phyloP scores from a whole-genome alignment of 2,797 vertebrate genomes.

The Ctenopoma kingsleyae region DNA sequence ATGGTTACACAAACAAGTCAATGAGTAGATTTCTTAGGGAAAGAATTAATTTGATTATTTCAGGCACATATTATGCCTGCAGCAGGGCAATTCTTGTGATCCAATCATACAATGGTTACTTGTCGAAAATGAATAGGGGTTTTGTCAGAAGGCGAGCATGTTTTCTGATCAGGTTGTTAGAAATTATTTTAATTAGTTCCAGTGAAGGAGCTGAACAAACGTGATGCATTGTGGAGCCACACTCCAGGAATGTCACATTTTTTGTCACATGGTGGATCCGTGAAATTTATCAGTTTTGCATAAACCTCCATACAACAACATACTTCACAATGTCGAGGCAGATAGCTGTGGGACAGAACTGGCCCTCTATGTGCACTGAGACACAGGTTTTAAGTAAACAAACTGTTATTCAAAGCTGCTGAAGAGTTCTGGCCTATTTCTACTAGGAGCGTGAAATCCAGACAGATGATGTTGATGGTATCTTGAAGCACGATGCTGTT shows the following conservation, averaged over 20 bases:
- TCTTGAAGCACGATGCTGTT: constrained; percentile 54
- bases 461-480: constrained; percentile 75
- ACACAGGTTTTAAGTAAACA: constrained; percentile 90
- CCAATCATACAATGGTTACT: constrained; percentile 84
- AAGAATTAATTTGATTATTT: constrained; percentile 87
- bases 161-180: constrained; percentile 90
- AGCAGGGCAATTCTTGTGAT: constrained; percentile 88
- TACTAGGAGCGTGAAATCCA: constrained; percentile 83
- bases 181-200: constrained; percentile 96
- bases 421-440: constrained; percentile 83
- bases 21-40: constrained; percentile 75
- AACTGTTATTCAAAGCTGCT: constrained; percentile 91
- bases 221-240: constrained; percentile 84
- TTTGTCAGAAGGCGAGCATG: constrained; percentile 83
- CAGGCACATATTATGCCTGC: constrained; percentile 84
- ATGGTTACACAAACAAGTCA: constrained; percentile 83
- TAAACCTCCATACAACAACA: constrained; percentile 91
- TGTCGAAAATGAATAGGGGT: constrained; percentile 83
- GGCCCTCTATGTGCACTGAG: constrained; percentile 82
- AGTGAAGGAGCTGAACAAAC: constrained; percentile 85
- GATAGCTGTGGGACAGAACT: constrained; percentile 85
- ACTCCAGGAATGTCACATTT: constrained; percentile 93
- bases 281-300: constrained; percentile 94
- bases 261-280: constrained; percentile 92
- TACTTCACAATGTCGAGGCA: constrained; percentile 82